These are phyloP conservation scores for Anthonomus grandis DNA, from an alignment of 1,140 invertebrate species.

Conservation along the genomic window DNA sequence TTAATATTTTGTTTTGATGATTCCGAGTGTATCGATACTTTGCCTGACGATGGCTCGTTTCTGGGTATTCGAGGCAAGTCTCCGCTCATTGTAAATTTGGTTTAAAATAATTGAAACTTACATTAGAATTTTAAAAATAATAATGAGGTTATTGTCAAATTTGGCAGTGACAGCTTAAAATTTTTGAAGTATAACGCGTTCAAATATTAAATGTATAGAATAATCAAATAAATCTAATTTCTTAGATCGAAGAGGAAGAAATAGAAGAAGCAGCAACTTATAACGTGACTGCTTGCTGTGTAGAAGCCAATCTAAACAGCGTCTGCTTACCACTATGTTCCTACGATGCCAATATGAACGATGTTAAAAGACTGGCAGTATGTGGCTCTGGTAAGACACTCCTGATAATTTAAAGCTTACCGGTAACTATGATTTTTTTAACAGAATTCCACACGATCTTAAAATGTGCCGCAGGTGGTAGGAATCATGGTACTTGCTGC, in stretches of 20 bases:
- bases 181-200: no score
- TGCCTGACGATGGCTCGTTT: no score
- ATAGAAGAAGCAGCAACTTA: conserved; percentile 56
- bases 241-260: conserved; percentile 56
- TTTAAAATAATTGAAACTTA: neutral
- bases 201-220: no score
- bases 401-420: neutral
- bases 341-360: conserved; percentile 76
- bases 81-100: no score
- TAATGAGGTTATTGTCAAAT: no score
- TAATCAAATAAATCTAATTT: no score
- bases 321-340: conserved; percentile 78
- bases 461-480: conserved; percentile 66
- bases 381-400: conserved; percentile 51
- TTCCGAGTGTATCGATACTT: no score
- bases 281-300: conserved; percentile 76
- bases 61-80: no score
- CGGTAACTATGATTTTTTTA: neutral
- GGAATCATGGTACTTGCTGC: conserved; percentile 75
- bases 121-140: neutral
- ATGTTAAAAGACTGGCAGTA: conserved; percentile 64
- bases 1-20: neutral
- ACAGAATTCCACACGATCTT: conserved; percentile 65
- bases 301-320: conserved; percentile 62
- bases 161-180: no score